These are phyloP conservation scores for Gymnorhina tibicen DNA, from an alignment of 2,113 vertebrate genomes.

Conservation along the genomic window DNA sequence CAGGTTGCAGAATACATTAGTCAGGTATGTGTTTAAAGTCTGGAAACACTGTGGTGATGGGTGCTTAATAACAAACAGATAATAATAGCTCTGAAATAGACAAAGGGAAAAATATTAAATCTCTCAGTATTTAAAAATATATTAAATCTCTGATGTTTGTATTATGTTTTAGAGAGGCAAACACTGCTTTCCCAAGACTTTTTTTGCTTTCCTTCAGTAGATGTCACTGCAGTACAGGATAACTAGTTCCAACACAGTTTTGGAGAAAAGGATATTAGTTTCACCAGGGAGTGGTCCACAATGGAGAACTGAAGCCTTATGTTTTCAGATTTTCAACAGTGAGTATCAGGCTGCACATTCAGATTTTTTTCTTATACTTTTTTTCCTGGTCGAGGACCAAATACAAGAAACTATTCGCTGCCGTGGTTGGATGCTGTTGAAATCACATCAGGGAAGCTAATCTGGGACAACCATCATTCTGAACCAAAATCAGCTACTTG, in stretches of 20 bases:
- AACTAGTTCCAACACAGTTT: background rate
- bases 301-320: background rate
- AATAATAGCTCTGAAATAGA: background rate
- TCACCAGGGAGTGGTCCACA: slow-evolving; percentile 1
- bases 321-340: background rate
- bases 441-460: background rate
- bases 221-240: slow-evolving; percentile 66
- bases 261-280: background rate
- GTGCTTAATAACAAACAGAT: background rate
- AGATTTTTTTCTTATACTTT: background rate
- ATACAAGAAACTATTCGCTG: background rate
- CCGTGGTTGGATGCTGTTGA: background rate
- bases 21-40: background rate
- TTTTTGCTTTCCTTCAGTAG: slow-evolving; percentile 55
- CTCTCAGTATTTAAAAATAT: background rate
- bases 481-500: background rate
- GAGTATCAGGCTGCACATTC: background rate
- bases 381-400: background rate
- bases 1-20: background rate
- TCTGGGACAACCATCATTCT: background rate
- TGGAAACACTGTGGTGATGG: background rate
- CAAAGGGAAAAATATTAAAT: background rate
- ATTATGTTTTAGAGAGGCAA: background rate
- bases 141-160: background rate
- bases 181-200: background rate